Conservation (phyloP, 1,140 invertebrate species). For the Phymastichus coffea region DNA sequence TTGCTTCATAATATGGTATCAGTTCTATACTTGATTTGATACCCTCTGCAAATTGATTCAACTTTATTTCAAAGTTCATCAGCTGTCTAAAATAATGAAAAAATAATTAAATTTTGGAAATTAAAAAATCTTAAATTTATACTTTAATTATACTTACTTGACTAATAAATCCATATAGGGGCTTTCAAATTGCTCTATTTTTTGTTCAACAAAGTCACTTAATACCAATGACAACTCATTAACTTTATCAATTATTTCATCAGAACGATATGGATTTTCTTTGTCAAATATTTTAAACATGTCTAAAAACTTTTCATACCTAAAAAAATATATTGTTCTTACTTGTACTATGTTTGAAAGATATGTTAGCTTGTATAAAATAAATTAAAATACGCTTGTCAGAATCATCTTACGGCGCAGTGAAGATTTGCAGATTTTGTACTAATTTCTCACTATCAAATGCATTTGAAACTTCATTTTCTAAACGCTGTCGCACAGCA, state of each 20-base stretch:
- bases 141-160: background rate
- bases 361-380: no score
- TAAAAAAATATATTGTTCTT: conserved; percentile 16
- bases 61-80: background rate
- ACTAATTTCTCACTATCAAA: conserved; percentile 3
- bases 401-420: no score
- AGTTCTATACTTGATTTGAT: conserved; percentile 3
- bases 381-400: no score
- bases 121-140: background rate
- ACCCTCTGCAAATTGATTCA: background rate
- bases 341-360: no score
- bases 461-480: no score
- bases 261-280: background rate
- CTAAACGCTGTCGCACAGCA: background rate
- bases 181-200: background rate
- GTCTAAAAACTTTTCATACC: conserved; percentile 29
- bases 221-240: background rate
- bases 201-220: conserved; percentile 5
- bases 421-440: background rate
- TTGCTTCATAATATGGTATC: background rate
- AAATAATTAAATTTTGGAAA: background rate
- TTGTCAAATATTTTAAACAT: conserved; percentile 19
- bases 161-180: background rate
- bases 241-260: background rate
- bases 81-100: conserved; percentile 6